Conservation (phyloP, 1,140 invertebrate genomes). For the Drosophila mauritiana region DNA sequence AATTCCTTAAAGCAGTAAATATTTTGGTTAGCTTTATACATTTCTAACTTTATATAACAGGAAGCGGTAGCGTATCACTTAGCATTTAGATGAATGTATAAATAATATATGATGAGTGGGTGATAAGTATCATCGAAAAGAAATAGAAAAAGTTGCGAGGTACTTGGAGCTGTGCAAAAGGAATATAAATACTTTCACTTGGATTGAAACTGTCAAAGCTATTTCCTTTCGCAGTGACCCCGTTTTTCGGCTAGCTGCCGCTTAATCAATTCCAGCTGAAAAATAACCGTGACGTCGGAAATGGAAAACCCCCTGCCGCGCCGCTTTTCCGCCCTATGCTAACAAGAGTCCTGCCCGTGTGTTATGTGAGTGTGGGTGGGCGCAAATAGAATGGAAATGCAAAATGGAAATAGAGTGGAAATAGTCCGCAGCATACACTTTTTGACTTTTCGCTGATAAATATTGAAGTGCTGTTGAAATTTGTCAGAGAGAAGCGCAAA, state of each 20-base stretch:
- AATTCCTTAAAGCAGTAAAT: not conserved
- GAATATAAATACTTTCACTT: constrained; percentile 31
- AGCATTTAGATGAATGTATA: not conserved
- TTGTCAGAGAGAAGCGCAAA: constrained; percentile 31
- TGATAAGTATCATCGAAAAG: not conserved
- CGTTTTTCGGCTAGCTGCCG: constrained; percentile 45
- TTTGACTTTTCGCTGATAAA: constrained; percentile 52
- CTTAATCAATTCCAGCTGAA: constrained; percentile 66
- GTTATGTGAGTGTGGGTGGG: constrained; percentile 11
- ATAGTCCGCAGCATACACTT: constrained; percentile 36
- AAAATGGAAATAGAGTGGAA: constrained; percentile 50
- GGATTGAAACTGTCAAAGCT: constrained; percentile 67
- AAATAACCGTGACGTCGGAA: constrained; percentile 63
- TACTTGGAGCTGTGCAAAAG: constrained; percentile 19
- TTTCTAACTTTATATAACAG: too few species aligned
- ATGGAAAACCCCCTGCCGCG: constrained; percentile 35
- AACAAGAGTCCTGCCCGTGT: constrained; percentile 9
- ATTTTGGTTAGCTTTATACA: not conserved
- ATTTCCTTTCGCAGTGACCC: constrained; percentile 63
- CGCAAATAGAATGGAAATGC: constrained; percentile 51
- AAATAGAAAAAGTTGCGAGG: not conserved
- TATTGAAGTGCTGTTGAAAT: constrained; percentile 50
- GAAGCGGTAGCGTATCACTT: not conserved
- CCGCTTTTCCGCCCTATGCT: constrained; percentile 10
- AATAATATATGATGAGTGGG: not conserved